phyloP scores from a whole-genome alignment of 2,113 vertebrate genomes.

The Indri indri region DNA sequence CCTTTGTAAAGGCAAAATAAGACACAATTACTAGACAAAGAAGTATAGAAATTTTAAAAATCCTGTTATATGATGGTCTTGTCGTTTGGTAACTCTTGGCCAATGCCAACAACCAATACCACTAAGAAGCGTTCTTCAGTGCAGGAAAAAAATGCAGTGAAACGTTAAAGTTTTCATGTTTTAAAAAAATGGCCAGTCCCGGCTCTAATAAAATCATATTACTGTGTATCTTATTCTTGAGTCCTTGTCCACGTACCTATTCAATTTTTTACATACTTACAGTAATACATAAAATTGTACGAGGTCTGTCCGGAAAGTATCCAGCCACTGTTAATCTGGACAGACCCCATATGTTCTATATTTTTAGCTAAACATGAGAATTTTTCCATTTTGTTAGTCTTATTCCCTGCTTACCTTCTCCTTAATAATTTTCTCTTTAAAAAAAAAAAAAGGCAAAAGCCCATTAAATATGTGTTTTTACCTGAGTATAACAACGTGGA shows the following conservation, averaged over 20 bases:
- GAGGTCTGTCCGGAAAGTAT: no score
- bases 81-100: not conserved
- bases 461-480: not conserved
- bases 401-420: not conserved
- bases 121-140: not conserved
- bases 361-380: not conserved
- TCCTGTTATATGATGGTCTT: not conserved
- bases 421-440: not conserved
- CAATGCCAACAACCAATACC: not conserved
- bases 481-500: not conserved
- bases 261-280: not conserved
- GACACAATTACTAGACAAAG: not conserved
- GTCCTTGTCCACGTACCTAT: not conserved
- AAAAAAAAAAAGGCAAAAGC: not conserved
- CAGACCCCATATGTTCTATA: no score
- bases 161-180: not conserved
- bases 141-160: not conserved
- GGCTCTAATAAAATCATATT: not conserved
- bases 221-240: not conserved
- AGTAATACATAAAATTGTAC: not conserved
- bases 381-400: not conserved
- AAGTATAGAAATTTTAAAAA: not conserved
- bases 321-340: no score
- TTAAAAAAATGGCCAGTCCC: not conserved
- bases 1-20: constrained; percentile 22